Evolutionary conservation across 2,113 vertebrate species (phyloP), one percentile per base, ranked within the genome.

Genomic region (Hymenochirus boettgeri): DNA sequence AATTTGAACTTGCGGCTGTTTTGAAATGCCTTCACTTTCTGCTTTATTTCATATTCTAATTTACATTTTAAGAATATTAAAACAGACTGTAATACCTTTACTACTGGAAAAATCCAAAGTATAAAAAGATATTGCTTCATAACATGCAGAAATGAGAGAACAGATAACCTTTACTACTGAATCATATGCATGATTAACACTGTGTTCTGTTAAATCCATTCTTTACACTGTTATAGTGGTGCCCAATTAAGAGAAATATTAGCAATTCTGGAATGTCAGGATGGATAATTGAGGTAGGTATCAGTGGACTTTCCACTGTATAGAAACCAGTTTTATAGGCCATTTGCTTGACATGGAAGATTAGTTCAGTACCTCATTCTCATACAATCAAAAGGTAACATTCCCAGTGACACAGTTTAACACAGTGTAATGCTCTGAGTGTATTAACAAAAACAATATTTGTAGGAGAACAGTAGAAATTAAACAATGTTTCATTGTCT

Each of bases 211-310:
- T 60, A 71, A 75, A 59, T 67, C 71, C 58, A 72, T 62, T 33
- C 45, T 73, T 53, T 7, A 19, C 17, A 39, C 52, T 80, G 71
- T 80, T 79, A 77, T 73, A 75, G 60, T 21, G 53, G 62, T 75
- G 79, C 70, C 66, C 70, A 72, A 83, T 75, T 70, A 67, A 77
- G 77, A 82, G 52, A 77, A 79, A 76, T 72, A 59, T 73, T 72
- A 72, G 65, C 72, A 79, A 72, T n/a, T 25, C 63, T 42, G 66
- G 53, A 70, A 29, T 50, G 61, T 18, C 65, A 75, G 54, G 58
- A 74, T 52, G 76, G 62, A 67, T 81, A 77, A 78, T 71, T 79
- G 72, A 61, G 19, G 46, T 27, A 52, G 70, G 21, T 70, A 74
- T 67, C 64, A 59, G n/a, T 52, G 9, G 64, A 29, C 64, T 27